phyloP scores from a whole-genome alignment of 2,888 invertebrate genomes.

The Formica aserva region DNA sequence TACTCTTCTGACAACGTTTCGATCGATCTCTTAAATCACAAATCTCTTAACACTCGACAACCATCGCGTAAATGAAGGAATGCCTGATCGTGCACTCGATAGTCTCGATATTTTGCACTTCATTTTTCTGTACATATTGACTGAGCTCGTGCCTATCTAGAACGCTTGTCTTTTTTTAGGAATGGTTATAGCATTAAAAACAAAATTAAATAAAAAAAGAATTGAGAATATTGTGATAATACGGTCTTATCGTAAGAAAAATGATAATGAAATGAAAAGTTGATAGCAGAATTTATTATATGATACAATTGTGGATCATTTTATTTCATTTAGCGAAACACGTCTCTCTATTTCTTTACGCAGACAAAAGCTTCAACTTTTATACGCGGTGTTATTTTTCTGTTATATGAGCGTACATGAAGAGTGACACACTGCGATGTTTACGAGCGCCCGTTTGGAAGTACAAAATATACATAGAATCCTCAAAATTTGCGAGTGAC shows the following conservation, averaged over 20 bases:
- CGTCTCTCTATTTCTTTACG: not conserved
- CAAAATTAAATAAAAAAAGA: not conserved
- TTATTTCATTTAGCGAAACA: not conserved
- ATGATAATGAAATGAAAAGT: not conserved
- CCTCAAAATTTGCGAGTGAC: constrained; percentile 58
- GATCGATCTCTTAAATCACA: not conserved
- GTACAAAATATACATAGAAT: constrained; percentile 58
- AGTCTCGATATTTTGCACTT: not conserved
- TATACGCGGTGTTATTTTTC: constrained; percentile 69
- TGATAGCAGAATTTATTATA: not conserved
- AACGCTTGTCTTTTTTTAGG: not conserved
- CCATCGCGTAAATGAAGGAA: not conserved
- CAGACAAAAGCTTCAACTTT: constrained; percentile 56
- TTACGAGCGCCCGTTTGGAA: constrained; percentile 64
- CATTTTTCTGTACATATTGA: not conserved
- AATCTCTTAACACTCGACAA: constrained; percentile 13
- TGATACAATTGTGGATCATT: not conserved
- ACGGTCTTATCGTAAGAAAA: not conserved
- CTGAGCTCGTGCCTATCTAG: not conserved
- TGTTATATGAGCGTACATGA: constrained; percentile 63
- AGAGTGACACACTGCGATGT: constrained; percentile 65
- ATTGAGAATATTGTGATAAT: not conserved
- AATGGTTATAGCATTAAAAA: not conserved
- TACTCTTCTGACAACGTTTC: not conserved
- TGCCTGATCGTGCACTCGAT: not conserved